These are phyloP conservation scores for Neuroterus valhalla DNA, from an alignment of 1,140 invertebrate species.

Conservation along the genomic window DNA sequence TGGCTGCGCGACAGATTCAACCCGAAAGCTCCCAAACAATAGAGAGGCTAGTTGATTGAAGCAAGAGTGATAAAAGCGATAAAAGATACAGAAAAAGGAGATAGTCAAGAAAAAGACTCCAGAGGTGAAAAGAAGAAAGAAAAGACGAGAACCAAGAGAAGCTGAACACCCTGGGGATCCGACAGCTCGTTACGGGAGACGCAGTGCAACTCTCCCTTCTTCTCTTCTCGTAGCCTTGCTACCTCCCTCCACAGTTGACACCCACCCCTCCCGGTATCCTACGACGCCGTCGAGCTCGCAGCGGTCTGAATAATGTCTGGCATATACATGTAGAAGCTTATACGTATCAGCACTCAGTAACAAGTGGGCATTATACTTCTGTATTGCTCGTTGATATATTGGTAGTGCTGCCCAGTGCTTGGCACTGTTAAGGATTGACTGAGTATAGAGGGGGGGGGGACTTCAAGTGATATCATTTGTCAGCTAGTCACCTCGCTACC, in stretches of 20 bases:
- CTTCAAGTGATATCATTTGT: too few species aligned
- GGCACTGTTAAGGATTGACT: neutral
- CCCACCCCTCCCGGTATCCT: slow-evolving; percentile 43
- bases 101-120: slow-evolving; percentile 37
- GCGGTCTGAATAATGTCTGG: slow-evolving; percentile 51
- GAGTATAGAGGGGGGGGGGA: too few species aligned
- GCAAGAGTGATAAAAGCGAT: slow-evolving; percentile 49
- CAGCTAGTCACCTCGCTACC: too few species aligned
- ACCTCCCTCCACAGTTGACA: slow-evolving; percentile 40
- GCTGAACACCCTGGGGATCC: slow-evolving; percentile 70
- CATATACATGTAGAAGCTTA: slow-evolving; percentile 37
- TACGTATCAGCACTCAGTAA: slow-evolving; percentile 49
- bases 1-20: too few species aligned
- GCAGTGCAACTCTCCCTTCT: slow-evolving; percentile 63
- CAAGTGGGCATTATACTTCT: slow-evolving; percentile 50
- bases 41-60: slow-evolving; percentile 1
- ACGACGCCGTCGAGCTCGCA: slow-evolving; percentile 46
- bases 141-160: slow-evolving; percentile 51
- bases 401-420: neutral
- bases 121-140: slow-evolving; percentile 34
- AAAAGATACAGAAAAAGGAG: slow-evolving; percentile 29
- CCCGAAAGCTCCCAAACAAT: too few species aligned
- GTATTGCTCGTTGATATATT: neutral
- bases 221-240: slow-evolving; percentile 42
- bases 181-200: slow-evolving; percentile 73